Evolutionary conservation across 2,113 vertebrate species (phyloP).

Genomic region (Entomyzon cyanotis): DNA sequence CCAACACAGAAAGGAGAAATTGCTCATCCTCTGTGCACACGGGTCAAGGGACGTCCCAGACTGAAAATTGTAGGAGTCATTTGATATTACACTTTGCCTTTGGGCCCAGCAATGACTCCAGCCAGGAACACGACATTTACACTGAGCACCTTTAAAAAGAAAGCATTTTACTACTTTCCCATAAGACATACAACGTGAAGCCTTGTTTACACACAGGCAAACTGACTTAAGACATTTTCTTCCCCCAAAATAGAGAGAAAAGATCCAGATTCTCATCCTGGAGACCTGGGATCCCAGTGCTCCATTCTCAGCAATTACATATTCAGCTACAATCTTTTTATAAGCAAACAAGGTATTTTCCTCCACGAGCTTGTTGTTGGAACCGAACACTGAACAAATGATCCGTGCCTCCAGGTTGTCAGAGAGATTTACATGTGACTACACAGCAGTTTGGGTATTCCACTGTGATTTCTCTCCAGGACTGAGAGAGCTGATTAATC

Average conservation of each 20-base stretch:
- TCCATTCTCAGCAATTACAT: neutral
- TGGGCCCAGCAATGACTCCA: neutral
- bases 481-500: neutral
- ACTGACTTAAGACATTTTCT: neutral
- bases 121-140: slow-evolving; percentile 33
- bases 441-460: slow-evolving; percentile 12
- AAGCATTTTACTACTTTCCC: neutral
- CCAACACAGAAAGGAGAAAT: neutral
- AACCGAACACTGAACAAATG: neutral
- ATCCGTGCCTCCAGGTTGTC: slow-evolving; percentile 33
- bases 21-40: neutral
- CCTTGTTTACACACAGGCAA: neutral
- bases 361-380: neutral
- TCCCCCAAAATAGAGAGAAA: neutral
- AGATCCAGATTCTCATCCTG: neutral
- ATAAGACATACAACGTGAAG: neutral
- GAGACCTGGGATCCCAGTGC: neutral
- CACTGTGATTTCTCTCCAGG: neutral
- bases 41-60: neutral
- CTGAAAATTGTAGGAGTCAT: neutral
- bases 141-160: neutral
- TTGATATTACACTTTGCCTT: neutral
- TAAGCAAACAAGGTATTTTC: slow-evolving; percentile 24
- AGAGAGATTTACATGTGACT: slow-evolving; percentile 44
- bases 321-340: neutral